Percentiles rank a stretch among this genome's conserved stretches.
phyloP scores from a whole-genome alignment of 1,140 invertebrate species.

The Drosophila ercepeae region DNA sequence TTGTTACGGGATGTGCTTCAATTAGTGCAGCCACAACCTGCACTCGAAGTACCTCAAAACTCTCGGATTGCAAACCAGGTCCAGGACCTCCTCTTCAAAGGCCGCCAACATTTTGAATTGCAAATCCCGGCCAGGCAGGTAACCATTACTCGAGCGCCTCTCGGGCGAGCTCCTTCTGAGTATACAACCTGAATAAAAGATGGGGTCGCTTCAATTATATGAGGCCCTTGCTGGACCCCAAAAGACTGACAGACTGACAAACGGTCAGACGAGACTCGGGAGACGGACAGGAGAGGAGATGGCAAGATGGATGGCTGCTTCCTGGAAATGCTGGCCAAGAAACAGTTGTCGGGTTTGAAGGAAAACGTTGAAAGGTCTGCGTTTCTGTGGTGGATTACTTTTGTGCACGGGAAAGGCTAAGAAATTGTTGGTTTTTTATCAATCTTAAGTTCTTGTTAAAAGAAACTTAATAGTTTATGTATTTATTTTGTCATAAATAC shows the following conservation, averaged over 20 bases:
- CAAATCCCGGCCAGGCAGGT: slow-evolving; percentile 53
- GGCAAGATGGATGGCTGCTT: neutral
- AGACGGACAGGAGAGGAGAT: neutral
- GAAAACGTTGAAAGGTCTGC: slow-evolving; percentile 32
- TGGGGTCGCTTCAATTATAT: slow-evolving; percentile 62
- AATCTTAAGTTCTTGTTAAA: no score
- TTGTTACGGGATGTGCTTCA: slow-evolving; percentile 55
- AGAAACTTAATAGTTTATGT: no score
- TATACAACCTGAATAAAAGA: slow-evolving; percentile 9
- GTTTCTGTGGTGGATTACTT: neutral
- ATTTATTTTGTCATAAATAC: no score
- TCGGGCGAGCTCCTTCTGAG: neutral
- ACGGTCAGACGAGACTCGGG: neutral
- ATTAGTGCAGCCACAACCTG: slow-evolving; percentile 60
- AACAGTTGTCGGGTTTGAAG: slow-evolving; percentile 21
- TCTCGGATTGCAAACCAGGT: slow-evolving; percentile 33
- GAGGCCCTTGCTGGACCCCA: slow-evolving; percentile 25
- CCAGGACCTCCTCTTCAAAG: slow-evolving; percentile 30
- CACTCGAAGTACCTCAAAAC: slow-evolving; percentile 40
- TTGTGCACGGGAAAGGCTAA: neutral
- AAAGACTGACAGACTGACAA: slow-evolving; percentile 4
- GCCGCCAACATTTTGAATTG: slow-evolving; percentile 66
- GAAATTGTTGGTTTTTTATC: no score
- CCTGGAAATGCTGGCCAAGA: slow-evolving; percentile 13
- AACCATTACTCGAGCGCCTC: neutral